phyloP scores from a whole-genome alignment of 1,140 invertebrate genomes.

The Helicoverpa zea region DNA sequence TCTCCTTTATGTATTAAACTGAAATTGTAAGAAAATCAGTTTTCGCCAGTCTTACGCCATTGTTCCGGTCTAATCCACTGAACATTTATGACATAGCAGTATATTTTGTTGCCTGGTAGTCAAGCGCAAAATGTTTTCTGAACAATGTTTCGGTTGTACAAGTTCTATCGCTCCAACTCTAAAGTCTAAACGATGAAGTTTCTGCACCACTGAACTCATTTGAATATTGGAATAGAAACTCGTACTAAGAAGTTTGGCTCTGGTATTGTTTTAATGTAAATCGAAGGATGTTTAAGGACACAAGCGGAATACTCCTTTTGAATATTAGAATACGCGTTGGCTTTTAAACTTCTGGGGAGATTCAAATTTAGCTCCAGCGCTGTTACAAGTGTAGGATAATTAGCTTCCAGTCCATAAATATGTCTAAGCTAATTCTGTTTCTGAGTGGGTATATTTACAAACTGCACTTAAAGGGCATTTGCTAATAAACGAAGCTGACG shows the following conservation, averaged over 20 bases:
- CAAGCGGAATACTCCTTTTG: constrained; percentile 59
- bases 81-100: constrained; percentile 29
- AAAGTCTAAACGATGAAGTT: constrained; percentile 67
- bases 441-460: constrained; percentile 19
- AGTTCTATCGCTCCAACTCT: constrained; percentile 14
- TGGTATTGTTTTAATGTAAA: constrained; percentile 80
- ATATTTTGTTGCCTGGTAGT: constrained; percentile 11
- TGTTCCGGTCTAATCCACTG: neutral
- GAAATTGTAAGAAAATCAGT: neutral
- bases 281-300: constrained; percentile 72
- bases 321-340: constrained; percentile 57
- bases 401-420: constrained; percentile 73
- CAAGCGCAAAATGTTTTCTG: constrained; percentile 17
- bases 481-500: constrained; percentile 21
- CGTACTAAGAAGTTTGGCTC: constrained; percentile 65
- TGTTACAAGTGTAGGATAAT: constrained; percentile 66
- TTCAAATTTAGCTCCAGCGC: constrained; percentile 67
- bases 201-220: constrained; percentile 74
- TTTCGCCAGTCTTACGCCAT: neutral
- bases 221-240: constrained; percentile 77
- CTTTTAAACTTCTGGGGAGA: constrained; percentile 71
- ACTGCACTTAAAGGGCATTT: constrained; percentile 24
- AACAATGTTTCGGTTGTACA: constrained; percentile 10
- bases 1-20: too few species aligned
- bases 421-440: constrained; percentile 59